Conservation (phyloP, 2,113 vertebrate genomes). For the Megaceryle maxima region DNA sequence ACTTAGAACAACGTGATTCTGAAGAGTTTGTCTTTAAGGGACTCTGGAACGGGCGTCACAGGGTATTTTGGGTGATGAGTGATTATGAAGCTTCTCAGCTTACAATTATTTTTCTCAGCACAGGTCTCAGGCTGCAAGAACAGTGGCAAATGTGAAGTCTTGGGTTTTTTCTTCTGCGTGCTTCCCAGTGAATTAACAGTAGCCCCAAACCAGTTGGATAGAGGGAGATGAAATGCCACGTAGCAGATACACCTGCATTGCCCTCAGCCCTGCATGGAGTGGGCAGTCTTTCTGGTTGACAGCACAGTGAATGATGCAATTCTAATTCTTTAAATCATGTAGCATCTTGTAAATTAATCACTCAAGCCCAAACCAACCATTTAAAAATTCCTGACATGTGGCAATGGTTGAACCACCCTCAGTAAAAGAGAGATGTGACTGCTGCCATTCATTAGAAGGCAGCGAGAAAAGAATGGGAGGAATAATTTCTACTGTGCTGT, state of each 20-base stretch:
- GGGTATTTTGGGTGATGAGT: not conserved
- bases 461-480: not conserved
- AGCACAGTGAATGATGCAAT: not conserved
- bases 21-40: not conserved
- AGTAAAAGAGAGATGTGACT: not conserved
- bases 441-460: not conserved
- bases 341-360: slow-evolving; percentile 31
- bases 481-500: not conserved
- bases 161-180: not conserved
- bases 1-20: not conserved
- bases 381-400: not conserved
- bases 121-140: not conserved
- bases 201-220: not conserved
- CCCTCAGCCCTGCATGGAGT: not conserved
- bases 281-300: not conserved
- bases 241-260: not conserved
- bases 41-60: not conserved
- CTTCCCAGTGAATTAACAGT: not conserved
- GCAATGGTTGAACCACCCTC: not conserved
- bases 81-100: not conserved
- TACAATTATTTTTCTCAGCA: not conserved
- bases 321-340: not conserved
- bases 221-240: not conserved
- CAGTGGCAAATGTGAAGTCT: not conserved
- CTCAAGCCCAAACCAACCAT: not conserved